Evolutionary conservation across 2,113 vertebrate species (phyloP).

Genomic region (Pterophyllum scalare): DNA sequence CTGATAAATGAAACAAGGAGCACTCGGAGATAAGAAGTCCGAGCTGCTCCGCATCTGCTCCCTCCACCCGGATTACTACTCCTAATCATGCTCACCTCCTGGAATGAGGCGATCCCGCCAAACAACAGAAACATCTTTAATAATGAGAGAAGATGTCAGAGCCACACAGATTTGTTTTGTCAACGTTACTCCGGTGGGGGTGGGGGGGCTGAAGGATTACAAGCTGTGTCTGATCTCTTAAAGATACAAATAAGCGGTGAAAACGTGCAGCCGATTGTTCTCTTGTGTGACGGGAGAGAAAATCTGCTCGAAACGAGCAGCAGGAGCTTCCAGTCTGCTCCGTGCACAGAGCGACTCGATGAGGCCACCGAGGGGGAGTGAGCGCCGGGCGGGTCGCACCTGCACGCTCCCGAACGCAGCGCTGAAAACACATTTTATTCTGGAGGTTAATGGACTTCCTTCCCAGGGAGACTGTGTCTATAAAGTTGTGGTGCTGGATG

Average conservation of each 20-base stretch:
- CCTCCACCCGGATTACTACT: conserved; percentile 10
- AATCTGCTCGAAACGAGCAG: background rate
- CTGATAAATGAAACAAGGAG: conserved; percentile 28
- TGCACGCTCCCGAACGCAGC: no score
- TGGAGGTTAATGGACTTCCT: background rate
- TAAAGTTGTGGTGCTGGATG: background rate
- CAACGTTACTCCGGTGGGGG: background rate
- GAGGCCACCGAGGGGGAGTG: background rate
- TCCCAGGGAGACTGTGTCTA: background rate
- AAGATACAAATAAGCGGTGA: conserved; percentile 31
- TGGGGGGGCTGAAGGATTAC: conserved; percentile 32
- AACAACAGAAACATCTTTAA: conserved; percentile 30
- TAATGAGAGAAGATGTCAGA: conserved; percentile 4
- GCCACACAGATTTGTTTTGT: conserved; percentile 18
- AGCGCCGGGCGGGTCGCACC: background rate
- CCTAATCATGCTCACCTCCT: conserved; percentile 15
- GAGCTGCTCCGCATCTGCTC: conserved; percentile 14
- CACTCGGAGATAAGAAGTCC: background rate
- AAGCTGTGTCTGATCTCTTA: background rate
- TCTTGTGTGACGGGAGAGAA: conserved; percentile 5
- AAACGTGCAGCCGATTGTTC: conserved; percentile 31
- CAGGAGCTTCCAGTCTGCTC: background rate
- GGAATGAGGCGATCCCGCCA: background rate
- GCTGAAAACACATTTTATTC: background rate
- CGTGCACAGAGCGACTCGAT: background rate